Percentiles rank a stretch among this genome's conserved stretches.
phyloP scores from a whole-genome alignment of 1,140 invertebrate genomes.

The Akabosia matsudoensis region DNA sequence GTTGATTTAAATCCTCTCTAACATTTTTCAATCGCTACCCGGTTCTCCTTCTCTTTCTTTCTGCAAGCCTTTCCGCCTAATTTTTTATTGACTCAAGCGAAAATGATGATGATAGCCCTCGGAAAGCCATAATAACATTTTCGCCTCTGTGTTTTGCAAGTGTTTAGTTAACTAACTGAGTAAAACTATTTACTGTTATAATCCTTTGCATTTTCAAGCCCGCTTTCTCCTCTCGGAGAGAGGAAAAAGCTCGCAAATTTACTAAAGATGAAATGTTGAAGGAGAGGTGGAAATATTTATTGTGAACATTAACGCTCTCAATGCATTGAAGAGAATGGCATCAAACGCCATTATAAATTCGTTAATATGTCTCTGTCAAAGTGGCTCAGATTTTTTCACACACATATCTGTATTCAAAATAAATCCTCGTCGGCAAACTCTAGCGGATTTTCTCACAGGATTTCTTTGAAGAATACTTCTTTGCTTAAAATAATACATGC shows the following conservation, averaged over 20 bases:
- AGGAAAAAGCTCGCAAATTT: too few relatives aligned
- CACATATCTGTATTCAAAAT: not conserved
- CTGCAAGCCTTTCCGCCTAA: not conserved
- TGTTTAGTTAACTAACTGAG: not conserved
- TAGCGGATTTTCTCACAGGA: constrained; percentile 18
- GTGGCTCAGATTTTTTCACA: too few relatives aligned
- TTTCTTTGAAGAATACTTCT: too few relatives aligned
- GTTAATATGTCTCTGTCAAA: constrained; percentile 18
- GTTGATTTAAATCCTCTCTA: not conserved
- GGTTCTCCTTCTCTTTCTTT: not conserved
- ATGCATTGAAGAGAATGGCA: not conserved
- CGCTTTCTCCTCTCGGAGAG: not conserved
- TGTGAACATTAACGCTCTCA: not conserved
- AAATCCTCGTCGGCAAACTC: constrained; percentile 2
- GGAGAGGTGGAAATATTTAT: not conserved
- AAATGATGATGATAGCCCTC: not conserved
- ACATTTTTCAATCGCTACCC: not conserved
- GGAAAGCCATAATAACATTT: not conserved
- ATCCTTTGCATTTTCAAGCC: too few relatives aligned
- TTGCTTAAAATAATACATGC: too few relatives aligned
- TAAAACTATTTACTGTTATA: too few relatives aligned
- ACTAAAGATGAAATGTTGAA: not conserved
- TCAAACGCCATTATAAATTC: constrained; percentile 21
- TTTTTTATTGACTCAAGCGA: not conserved
- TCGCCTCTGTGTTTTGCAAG: not conserved